Conservation (phyloP, 2,888 invertebrate species). For the Troilus luridus region DNA sequence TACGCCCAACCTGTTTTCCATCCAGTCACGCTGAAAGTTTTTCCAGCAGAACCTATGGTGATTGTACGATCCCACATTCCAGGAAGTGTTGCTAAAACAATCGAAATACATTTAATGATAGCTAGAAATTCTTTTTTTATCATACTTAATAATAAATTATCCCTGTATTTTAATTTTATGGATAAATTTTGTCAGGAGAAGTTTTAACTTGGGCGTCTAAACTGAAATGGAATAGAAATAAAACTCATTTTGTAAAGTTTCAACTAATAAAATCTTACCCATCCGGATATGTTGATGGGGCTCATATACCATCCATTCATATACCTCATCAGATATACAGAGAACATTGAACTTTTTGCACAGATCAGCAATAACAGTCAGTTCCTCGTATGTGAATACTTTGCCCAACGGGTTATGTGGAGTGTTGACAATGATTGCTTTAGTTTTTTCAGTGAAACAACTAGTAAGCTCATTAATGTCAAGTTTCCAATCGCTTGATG, state of each 20-base stretch:
- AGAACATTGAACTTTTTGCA: constrained; percentile 94
- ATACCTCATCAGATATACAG: constrained; percentile 96
- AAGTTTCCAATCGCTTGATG: constrained; percentile 90
- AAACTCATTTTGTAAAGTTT: neutral
- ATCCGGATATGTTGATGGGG: constrained; percentile 90
- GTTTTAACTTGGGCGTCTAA: too few species aligned
- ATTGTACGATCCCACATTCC: constrained; percentile 98
- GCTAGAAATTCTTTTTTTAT: too few species aligned
- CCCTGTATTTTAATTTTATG: too few species aligned
- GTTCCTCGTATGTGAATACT: constrained; percentile 80
- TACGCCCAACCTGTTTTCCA: constrained; percentile 98
- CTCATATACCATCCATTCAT: constrained; percentile 95
- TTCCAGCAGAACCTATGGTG: constrained; percentile 97
- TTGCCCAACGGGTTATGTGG: constrained; percentile 99
- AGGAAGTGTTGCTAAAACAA: constrained; percentile 83
- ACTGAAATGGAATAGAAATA: neutral
- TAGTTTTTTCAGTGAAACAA: constrained; percentile 90
- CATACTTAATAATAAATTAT: too few species aligned
- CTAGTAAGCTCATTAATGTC: constrained; percentile 85
- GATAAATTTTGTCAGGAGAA: too few species aligned
- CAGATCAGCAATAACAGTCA: constrained; percentile 84
- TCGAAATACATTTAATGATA: neutral
- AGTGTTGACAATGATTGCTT: constrained; percentile 95
- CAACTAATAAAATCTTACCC: constrained; percentile 73
- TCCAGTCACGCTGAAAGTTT: constrained; percentile 97